Evolutionary conservation across 2,797 vertebrate genomes (phyloP).

Genomic region (Tangara arthus): DNA sequence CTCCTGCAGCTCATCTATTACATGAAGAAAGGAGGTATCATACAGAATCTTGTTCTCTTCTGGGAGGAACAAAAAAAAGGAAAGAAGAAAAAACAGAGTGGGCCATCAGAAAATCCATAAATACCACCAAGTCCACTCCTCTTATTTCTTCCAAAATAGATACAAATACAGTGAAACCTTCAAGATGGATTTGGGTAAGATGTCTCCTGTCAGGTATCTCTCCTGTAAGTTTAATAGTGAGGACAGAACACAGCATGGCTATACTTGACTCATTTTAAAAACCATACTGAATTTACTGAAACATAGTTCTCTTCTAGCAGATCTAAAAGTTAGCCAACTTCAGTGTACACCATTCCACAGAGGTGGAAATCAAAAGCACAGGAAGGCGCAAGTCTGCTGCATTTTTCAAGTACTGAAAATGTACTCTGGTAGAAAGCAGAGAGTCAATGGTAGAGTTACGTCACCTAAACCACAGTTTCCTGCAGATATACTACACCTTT

Average conservation of each 20-base stretch:
- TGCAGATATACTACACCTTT: constrained; percentile 10
- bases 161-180: background rate
- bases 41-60: background rate
- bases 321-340: background rate
- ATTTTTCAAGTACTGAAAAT: background rate
- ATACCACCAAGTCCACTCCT: background rate
- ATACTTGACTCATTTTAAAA: background rate
- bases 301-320: background rate
- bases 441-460: background rate
- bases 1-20: background rate
- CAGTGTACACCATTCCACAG: background rate
- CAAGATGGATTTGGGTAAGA: background rate
- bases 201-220: background rate
- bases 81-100: background rate
- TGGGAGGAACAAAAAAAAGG: rapidly evolving
- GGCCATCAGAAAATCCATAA: background rate
- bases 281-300: background rate
- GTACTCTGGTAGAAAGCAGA: background rate
- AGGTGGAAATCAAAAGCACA: background rate
- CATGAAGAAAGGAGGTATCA: background rate
- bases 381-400: background rate
- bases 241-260: background rate
- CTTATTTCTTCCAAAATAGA: background rate
- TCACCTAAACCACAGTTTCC: constrained; percentile 44
- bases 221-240: background rate